phyloP scores from a whole-genome alignment of 2,113 vertebrate genomes.

The Crocuta crocuta region DNA sequence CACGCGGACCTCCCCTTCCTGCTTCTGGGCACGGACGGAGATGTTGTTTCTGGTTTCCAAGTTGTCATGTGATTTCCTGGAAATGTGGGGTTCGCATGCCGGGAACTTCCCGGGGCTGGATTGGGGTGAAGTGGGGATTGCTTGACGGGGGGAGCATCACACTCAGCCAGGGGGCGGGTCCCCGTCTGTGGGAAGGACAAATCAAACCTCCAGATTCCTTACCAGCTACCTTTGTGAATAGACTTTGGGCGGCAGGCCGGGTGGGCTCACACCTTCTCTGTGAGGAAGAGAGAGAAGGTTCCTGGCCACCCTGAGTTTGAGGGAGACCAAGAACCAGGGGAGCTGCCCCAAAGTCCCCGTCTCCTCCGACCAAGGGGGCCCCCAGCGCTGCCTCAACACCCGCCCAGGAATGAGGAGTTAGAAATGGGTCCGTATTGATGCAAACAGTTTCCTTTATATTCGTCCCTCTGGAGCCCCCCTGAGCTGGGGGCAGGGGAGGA shows the following conservation, averaged over 20 bases:
- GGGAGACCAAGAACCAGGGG: neutral
- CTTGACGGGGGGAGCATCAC: neutral
- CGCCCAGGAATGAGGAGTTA: fast-evolving
- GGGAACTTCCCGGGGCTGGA: neutral
- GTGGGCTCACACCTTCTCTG: neutral
- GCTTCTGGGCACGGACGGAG: neutral
- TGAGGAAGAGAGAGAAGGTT: neutral
- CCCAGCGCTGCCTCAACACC: no score
- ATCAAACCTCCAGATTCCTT: neutral
- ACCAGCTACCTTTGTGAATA: neutral
- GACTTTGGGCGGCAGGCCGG: no score
- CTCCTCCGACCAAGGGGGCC: neutral
- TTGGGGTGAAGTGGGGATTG: neutral
- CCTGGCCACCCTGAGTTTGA: neutral
- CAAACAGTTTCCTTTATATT: no score
- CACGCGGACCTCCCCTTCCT: fast-evolving
- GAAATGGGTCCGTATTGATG: no score
- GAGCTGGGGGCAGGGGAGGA: neutral
- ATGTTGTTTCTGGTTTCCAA: neutral
- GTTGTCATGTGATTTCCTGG: neutral
- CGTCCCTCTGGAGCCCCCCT: no score
- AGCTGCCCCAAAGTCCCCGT: neutral
- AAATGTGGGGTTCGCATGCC: neutral
- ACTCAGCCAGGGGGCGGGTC: no score
- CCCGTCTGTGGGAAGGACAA: neutral